Evolutionary conservation across 2,888 invertebrate species (phyloP).

Genomic region (Smittia aterrima): DNA sequence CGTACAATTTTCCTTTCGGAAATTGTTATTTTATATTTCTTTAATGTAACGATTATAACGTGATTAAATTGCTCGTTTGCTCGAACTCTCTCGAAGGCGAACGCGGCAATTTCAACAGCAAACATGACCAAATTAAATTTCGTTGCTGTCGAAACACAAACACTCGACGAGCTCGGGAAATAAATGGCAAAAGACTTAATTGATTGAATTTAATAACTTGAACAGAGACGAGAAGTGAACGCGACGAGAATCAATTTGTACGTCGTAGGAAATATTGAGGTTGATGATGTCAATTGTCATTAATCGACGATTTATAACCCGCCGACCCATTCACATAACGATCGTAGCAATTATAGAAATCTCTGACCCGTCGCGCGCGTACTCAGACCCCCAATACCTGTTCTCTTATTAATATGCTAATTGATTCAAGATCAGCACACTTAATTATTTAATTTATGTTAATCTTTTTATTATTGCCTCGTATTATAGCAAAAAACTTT

Average conservation of each 20-base stretch:
- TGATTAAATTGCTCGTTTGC: constrained; percentile 31
- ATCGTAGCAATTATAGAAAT: neutral
- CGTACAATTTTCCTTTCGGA: neutral
- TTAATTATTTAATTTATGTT: constrained; percentile 41
- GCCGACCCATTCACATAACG: neutral
- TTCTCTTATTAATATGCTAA: constrained; percentile 31
- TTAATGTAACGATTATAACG: constrained; percentile 37
- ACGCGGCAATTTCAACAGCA: neutral
- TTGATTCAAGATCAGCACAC: constrained; percentile 38
- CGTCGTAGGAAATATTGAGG: constrained; percentile 23
- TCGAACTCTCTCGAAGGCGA: neutral
- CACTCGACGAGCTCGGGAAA: neutral
- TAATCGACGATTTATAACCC: constrained; percentile 8
- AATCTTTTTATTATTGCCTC: constrained; percentile 39
- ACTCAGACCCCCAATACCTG: too few species aligned
- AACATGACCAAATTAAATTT: neutral
- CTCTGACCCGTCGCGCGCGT: too few species aligned
- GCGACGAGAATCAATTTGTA: neutral
- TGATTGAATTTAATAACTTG: constrained; percentile 1
- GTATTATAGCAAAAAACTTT: constrained; percentile 11
- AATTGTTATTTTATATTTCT: constrained; percentile 35
- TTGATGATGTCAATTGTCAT: constrained; percentile 29
- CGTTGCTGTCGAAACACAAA: neutral
- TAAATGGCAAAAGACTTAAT: neutral
- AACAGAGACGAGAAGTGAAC: neutral